Conservation (phyloP, 2,888 invertebrate species). For the Erebia epiphron region DNA sequence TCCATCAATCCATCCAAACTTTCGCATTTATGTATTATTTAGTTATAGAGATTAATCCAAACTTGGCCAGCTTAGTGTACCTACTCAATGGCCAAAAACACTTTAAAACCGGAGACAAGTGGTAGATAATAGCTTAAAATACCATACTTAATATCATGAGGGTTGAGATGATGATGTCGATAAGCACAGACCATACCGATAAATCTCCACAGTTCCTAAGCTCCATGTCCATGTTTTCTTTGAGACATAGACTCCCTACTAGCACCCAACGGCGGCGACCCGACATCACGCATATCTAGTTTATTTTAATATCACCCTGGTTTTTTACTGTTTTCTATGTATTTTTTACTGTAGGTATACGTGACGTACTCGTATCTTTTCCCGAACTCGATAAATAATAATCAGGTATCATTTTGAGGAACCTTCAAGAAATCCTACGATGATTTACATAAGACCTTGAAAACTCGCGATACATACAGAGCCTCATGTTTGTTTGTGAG, state of each 20-base stretch:
- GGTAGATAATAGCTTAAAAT: too few relatives aligned
- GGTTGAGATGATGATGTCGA: too few relatives aligned
- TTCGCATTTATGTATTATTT: too few relatives aligned
- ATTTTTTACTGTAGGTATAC: slow-evolving; percentile 54
- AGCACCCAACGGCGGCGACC: slow-evolving; percentile 61
- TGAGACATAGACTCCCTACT: neutral
- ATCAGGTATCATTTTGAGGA: slow-evolving; percentile 41
- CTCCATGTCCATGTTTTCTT: neutral
- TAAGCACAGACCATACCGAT: too few relatives aligned
- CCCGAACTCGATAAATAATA: slow-evolving; percentile 50
- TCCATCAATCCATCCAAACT: too few relatives aligned
- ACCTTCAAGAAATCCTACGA: slow-evolving; percentile 46
- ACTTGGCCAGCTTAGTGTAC: too few relatives aligned
- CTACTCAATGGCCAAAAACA: too few relatives aligned
- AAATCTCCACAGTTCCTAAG: neutral
- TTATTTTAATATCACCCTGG: slow-evolving; percentile 72
- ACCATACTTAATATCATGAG: too few relatives aligned
- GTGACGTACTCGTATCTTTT: slow-evolving; percentile 64
- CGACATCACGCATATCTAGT: slow-evolving; percentile 60
- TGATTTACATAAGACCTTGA: slow-evolving; percentile 62
- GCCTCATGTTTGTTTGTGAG: neutral
- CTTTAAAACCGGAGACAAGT: too few relatives aligned
- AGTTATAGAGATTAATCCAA: too few relatives aligned
- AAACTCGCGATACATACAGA: slow-evolving; percentile 15
- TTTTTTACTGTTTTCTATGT: slow-evolving; percentile 68